These are phyloP conservation scores for Spodoptera littoralis DNA, from an alignment of 2,888 invertebrate genomes.

Conservation along the genomic window DNA sequence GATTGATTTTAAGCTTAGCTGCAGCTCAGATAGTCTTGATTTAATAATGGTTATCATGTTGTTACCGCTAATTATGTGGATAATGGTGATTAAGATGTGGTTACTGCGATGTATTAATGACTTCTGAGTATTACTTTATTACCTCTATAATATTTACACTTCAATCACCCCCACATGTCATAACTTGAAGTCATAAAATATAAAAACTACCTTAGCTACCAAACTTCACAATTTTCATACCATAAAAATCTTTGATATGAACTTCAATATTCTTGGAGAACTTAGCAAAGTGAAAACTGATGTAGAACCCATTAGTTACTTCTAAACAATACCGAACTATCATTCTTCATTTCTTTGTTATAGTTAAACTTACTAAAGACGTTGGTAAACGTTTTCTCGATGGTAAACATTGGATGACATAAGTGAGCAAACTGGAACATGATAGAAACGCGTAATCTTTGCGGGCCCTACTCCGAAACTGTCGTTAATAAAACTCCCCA, in stretches of 20 bases:
- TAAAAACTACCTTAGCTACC: too few relatives aligned
- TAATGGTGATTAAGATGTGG: too few relatives aligned
- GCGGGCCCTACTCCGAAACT: conserved; percentile 72
- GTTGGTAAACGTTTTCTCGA: conserved; percentile 43
- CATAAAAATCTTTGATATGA: conserved; percentile 8
- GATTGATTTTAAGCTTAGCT: conserved; percentile 9
- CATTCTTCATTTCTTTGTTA: conserved; percentile 49
- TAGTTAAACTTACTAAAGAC: conserved; percentile 40
- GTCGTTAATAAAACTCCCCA: conserved; percentile 83
- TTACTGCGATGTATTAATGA: too few relatives aligned
- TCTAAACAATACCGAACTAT: conserved; percentile 39
- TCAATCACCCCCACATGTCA: too few relatives aligned
- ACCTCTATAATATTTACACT: too few relatives aligned
- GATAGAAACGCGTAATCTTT: conserved; percentile 77
- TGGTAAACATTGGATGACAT: conserved; percentile 66
- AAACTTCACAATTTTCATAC: conserved; percentile 1
- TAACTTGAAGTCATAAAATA: too few relatives aligned
- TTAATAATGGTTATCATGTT: neutral
- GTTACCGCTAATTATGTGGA: neutral
- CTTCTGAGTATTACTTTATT: too few relatives aligned
- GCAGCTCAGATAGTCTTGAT: too few relatives aligned
- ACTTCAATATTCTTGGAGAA: conserved; percentile 20
- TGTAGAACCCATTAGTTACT: conserved; percentile 31
- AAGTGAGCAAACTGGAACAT: conserved; percentile 72
- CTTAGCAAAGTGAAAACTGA: conserved; percentile 36